A percentile compares a stretch with the other conserved stretches of the same genome.
Evolutionary conservation across 1,140 invertebrate species (phyloP).

Genomic region (Aricia agestis): DNA sequence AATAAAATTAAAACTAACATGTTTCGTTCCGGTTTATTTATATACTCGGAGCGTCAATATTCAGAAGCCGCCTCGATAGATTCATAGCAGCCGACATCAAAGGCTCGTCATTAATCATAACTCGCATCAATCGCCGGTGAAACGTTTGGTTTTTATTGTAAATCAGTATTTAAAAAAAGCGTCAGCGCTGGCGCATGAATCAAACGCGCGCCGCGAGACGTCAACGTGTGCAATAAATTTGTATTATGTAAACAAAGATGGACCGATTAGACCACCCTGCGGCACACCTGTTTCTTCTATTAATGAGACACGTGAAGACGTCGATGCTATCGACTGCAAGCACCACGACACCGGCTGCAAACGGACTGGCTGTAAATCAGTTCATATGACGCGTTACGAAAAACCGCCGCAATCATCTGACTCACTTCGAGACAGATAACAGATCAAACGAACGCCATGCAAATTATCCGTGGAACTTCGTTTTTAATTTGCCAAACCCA

Average conservation of each 20-base stretch:
- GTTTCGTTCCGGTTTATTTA: slow-evolving; percentile 62
- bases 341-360: slow-evolving; percentile 29
- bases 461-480: slow-evolving; percentile 59
- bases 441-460: slow-evolving; percentile 53
- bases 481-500: slow-evolving; percentile 52
- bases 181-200: slow-evolving; percentile 67
- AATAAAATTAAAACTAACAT: slow-evolving; percentile 42
- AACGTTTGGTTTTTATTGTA: slow-evolving; percentile 73
- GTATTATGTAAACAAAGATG: slow-evolving; percentile 65
- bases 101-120: slow-evolving; percentile 72
- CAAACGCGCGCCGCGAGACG: slow-evolving; percentile 64
- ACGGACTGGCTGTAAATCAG: slow-evolving; percentile 45
- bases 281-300: slow-evolving; percentile 69
- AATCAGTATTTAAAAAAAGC: slow-evolving; percentile 70
- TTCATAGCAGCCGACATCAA: slow-evolving; percentile 73
- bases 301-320: slow-evolving; percentile 38
- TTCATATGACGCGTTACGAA: slow-evolving; percentile 54
- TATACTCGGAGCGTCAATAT: slow-evolving; percentile 61
- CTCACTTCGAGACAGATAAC: slow-evolving; percentile 40
- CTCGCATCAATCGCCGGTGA: slow-evolving; percentile 70
- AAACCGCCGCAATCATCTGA: slow-evolving; percentile 46
- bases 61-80: slow-evolving; percentile 68
- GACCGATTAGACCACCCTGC: slow-evolving; percentile 56
- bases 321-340: slow-evolving; percentile 41
- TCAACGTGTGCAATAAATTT: slow-evolving; percentile 65